phyloP scores from a whole-genome alignment of 53 echinoderm and acorn worm genomes.

The Echinarachnius parma region DNA sequence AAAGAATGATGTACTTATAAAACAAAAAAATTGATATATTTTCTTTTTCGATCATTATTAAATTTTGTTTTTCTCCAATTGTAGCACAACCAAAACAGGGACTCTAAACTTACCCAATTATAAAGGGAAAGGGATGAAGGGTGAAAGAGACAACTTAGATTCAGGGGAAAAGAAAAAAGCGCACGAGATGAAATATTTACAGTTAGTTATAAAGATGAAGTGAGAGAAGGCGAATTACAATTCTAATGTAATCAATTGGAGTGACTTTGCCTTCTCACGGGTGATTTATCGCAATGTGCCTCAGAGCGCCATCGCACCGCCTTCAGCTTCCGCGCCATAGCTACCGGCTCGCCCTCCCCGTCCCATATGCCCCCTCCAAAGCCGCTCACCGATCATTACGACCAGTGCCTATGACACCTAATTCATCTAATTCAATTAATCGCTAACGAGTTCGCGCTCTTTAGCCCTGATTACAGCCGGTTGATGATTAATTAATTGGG shows the following conservation, averaged over 20 bases:
- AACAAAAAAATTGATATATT: too few relatives aligned
- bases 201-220: too few relatives aligned
- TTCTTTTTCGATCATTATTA: too few relatives aligned
- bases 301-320: constrained; percentile 25
- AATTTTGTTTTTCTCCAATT: too few relatives aligned
- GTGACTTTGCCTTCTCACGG: constrained; percentile 20
- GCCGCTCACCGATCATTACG: constrained; percentile 1
- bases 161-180: too few relatives aligned
- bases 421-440: constrained; percentile 58
- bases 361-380: constrained; percentile 38
- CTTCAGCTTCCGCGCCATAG: constrained; percentile 6
- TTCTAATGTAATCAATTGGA: constrained; percentile 39
- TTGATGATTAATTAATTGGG: constrained; percentile 55
- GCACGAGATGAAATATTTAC: too few relatives aligned
- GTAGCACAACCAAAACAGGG: too few relatives aligned
- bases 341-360: not conserved
- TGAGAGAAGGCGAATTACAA: too few relatives aligned
- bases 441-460: constrained; percentile 55
- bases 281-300: constrained; percentile 33
- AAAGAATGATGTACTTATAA: too few relatives aligned
- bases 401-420: constrained; percentile 35
- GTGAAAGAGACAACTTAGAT: too few relatives aligned
- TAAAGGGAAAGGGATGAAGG: too few relatives aligned
- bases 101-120: too few relatives aligned
- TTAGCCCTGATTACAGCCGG: constrained; percentile 55